Evolutionary conservation across 2,888 invertebrate species (phyloP), one percentile per base, ranked within the genome.

Genomic region (Tolmerus cingulatus): DNA sequence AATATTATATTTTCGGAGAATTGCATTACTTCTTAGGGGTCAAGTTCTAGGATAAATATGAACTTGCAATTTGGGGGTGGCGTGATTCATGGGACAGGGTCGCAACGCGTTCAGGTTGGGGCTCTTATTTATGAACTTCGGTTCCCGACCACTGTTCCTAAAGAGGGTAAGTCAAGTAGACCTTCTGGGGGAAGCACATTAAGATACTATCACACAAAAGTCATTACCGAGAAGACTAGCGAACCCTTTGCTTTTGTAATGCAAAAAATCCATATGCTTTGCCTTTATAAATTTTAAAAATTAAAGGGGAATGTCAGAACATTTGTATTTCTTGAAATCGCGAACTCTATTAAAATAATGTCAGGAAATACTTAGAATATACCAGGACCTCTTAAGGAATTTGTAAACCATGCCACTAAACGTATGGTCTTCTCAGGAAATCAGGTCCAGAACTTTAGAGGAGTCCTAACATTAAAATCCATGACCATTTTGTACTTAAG

Each of bases 1-100:
- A 82, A 82, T 82, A 82, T 82, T 82, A 82, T 82, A 82, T 82
- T 82, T 82, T 82, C 82, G 57, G 82, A 19, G 82, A 82, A 82
- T 66, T 82, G 82, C 82, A 82, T 82, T 82, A 57, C 82, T 82
- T 82, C 51, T 57, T 57, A 66, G 82, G 82, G 76, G 82, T 82
- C 82, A 82, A 57, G 82, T 66, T 82, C 30, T 19, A 55, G 37
- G 40, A 57, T 55, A 55, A 66, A 57, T 66, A 27, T 82, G 82
- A 82, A n/a, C 57, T 66, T 82, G 66, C 55, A 82, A 57, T 66
- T 66, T 23, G 19, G 27, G 66, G 66, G 23, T 51, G 51, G n/a
- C 19, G 66, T 66, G 66, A 66, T 66, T 66, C 66, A 66, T 9
- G 66, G 27, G 66, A 19, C 27, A 19, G 66, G 9, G 66, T 66